Conservation (phyloP, 2,888 invertebrate species). For the Netelia fuscicornis region DNA sequence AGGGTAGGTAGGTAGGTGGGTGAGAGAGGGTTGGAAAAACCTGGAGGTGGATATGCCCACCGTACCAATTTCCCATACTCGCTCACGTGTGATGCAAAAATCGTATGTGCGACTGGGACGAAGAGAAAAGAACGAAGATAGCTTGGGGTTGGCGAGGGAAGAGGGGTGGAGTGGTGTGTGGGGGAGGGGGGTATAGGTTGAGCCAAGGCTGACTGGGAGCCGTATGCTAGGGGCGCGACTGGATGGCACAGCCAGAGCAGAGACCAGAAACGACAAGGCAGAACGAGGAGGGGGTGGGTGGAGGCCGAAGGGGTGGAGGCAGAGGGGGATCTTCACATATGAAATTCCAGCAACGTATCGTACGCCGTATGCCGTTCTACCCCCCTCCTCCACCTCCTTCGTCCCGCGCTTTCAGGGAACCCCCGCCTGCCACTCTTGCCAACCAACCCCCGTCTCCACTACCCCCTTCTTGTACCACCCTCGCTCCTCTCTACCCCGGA, state of each 20-base stretch:
- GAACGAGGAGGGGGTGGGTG: conserved; percentile 13
- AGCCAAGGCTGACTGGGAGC: conserved; percentile 38
- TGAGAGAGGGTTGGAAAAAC: conserved; percentile 20
- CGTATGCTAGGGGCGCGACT: conserved; percentile 4
- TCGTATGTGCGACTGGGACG: conserved; percentile 58
- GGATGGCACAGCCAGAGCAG: conserved; percentile 51
- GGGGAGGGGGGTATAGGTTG: conserved; percentile 3
- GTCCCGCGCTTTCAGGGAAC: conserved; percentile 64
- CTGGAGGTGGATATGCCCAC: conserved; percentile 60
- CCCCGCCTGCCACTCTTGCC: conserved; percentile 57
- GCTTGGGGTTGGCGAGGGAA: conserved; percentile 13
- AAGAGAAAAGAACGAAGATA: conserved; percentile 42
- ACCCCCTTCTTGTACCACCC: conserved; percentile 11
- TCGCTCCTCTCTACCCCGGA: conserved; percentile 59
- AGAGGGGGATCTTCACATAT: conserved; percentile 68
- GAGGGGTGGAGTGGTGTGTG: not conserved
- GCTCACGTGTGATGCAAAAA: conserved; percentile 66
- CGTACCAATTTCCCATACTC: conserved; percentile 68
- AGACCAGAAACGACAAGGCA: conserved; percentile 48
- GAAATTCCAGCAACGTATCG: conserved; percentile 75
- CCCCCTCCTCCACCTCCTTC: conserved; percentile 68
- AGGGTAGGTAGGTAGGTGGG: conserved; percentile 10
- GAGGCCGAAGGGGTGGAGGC: conserved; percentile 13
- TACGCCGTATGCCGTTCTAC: conserved; percentile 76
- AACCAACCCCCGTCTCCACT: conserved; percentile 4